These are phyloP conservation scores for Dipodomys stephensi DNA, from an alignment of 2,113 vertebrate species.

Conservation along the genomic window DNA sequence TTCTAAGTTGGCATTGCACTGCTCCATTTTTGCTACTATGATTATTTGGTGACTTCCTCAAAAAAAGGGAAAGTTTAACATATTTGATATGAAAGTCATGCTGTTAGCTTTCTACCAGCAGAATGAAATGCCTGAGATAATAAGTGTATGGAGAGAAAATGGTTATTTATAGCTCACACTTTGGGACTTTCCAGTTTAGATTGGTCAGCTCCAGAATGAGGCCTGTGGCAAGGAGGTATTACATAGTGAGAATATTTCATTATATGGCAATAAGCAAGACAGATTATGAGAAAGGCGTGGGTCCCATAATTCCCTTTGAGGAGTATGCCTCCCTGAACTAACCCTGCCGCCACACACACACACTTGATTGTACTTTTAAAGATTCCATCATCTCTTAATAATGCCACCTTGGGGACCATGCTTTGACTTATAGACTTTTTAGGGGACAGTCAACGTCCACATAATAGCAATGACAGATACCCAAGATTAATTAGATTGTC, in stretches of 20 bases:
- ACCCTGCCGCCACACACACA: background rate
- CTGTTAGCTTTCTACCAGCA: background rate
- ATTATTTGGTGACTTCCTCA: background rate
- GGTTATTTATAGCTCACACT: background rate
- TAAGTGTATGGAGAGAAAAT: background rate
- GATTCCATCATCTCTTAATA: no score
- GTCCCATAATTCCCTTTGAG: background rate
- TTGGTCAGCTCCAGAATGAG: background rate
- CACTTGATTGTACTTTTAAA: no score
- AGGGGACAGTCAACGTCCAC: background rate
- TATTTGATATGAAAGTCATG: background rate
- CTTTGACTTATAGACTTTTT: background rate
- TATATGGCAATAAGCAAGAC: background rate
- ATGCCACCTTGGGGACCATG: no score
- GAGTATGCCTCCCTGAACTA: background rate
- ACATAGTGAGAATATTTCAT: background rate
- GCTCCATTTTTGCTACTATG: no score
- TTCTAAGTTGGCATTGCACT: rapidly evolving
- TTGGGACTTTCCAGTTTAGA: background rate
- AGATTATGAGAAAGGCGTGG: background rate
- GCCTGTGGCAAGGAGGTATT: background rate
- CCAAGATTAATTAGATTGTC: background rate
- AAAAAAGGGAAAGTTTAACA: background rate
- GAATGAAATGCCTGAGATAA: background rate
- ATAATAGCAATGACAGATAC: background rate